Evolutionary conservation across 1,140 invertebrate genomes (phyloP).

Genomic region (Drosophila obscura): DNA sequence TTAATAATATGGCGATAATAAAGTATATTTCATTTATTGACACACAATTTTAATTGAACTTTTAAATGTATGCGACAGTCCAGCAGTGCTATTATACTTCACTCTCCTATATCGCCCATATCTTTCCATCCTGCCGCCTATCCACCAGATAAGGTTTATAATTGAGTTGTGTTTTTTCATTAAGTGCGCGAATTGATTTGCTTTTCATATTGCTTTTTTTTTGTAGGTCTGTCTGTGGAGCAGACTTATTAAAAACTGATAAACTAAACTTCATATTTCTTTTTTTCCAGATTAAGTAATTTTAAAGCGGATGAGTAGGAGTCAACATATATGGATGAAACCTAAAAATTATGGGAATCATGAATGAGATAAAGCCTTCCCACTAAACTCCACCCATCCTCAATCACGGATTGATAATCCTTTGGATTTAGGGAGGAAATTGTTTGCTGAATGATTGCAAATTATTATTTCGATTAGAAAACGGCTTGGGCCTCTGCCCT

Average conservation of each 20-base stretch:
- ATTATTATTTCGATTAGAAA: constrained; percentile 57
- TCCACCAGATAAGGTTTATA: constrained; percentile 71
- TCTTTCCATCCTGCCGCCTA: neutral
- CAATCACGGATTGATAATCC: constrained; percentile 29
- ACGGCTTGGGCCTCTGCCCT: neutral
- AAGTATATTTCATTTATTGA: constrained; percentile 72
- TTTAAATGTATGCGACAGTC: constrained; percentile 46
- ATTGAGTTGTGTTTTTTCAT: constrained; percentile 80
- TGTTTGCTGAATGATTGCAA: constrained; percentile 64
- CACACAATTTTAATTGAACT: constrained; percentile 73
- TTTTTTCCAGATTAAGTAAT: constrained; percentile 48
- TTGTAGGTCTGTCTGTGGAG: constrained; percentile 42
- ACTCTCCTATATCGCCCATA: constrained; percentile 3
- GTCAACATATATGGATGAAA: constrained; percentile 18
- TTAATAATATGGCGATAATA: constrained; percentile 57
- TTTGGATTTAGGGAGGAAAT: constrained; percentile 54
- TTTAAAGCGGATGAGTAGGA: neutral
- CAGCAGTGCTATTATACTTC: constrained; percentile 1
- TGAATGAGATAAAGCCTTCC: constrained; percentile 25
- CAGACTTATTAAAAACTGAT: constrained; percentile 81
- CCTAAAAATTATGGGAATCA: constrained; percentile 35
- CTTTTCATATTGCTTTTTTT: constrained; percentile 43
- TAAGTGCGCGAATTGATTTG: constrained; percentile 78
- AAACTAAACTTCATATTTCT: constrained; percentile 33
- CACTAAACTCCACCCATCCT: neutral